A percentile compares a stretch with the other conserved stretches of the same genome.
These are phyloP conservation scores for Tauraco hartlaubi DNA, from an alignment of 2,797 vertebrate species.

Conservation along the genomic window DNA sequence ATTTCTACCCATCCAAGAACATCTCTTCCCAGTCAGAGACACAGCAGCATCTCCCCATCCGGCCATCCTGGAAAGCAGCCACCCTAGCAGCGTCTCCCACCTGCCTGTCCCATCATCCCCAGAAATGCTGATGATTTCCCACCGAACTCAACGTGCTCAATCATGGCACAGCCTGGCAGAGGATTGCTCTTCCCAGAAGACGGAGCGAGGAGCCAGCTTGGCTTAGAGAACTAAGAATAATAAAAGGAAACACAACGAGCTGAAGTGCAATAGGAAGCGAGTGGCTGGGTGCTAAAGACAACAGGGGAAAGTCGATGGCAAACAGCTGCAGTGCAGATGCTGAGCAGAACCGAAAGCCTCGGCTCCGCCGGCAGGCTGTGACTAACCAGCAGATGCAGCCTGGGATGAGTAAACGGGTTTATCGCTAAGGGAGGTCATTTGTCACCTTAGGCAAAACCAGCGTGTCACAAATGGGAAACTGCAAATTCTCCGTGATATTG, in stretches of 20 bases:
- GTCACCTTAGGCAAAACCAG: conserved; percentile 44
- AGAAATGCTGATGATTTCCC: background rate
- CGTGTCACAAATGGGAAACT: conserved; percentile 7
- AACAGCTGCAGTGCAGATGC: conserved; percentile 58
- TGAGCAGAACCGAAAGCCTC: background rate
- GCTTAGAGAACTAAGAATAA: conserved; percentile 2
- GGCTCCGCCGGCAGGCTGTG: background rate
- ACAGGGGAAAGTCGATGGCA: conserved; percentile 25
- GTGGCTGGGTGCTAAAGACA: background rate
- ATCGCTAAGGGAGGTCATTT: conserved; percentile 17
- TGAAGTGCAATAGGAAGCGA: background rate
- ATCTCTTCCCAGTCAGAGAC: background rate
- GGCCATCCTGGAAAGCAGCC: background rate
- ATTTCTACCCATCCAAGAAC: background rate
- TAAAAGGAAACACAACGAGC: background rate
- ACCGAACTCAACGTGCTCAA: accelerated
- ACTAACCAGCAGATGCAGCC: background rate
- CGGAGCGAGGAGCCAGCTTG: background rate
- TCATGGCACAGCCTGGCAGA: background rate
- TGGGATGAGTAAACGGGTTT: background rate
- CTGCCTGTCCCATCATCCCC: background rate
- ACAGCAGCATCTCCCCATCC: accelerated
- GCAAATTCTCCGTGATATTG: background rate
- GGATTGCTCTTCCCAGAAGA: background rate
- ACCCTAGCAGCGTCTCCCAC: background rate